Evolutionary conservation across 2,113 vertebrate species (phyloP), one percentile per base, ranked within the genome.

Genomic region (Sebastes fasciatus): DNA sequence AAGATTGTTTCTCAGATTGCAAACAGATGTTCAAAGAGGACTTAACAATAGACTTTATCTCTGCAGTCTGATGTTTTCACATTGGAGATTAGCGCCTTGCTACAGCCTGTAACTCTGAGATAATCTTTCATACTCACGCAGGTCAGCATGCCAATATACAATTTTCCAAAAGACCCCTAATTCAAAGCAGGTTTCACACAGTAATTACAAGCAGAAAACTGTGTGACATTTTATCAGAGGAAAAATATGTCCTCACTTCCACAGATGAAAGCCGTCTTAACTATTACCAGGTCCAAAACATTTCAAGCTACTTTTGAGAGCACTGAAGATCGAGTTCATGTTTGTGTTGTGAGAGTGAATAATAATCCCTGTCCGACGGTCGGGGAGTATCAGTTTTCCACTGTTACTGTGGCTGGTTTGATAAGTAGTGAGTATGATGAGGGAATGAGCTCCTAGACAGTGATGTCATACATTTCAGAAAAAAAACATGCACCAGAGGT

Each of bases 401-500:
- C 63, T 75, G 68, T 43, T 57, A 64, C 48, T 49, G 51, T n/a
- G 52, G 34, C 69, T 13, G 12, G 46, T 60, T 65, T 92, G 86
- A 92, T 89, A 88, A 90, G 81, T 49, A 54, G 11, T 57, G 71
- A 78, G 40, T 11, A 64, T n/a, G 75, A 84, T 80, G 45, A 88
- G 61, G 46, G 64, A 76, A 89, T 48, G 55, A 91, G 77, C 82
- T 88, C 79, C 54, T 19, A 93, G 93, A 92, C 65, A 54, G 69
- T 94, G 90, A 94, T 79, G 90, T 94, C 89, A 95, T 92, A 23
- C 51, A 6, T 92, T 84, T 75, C 1, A 82, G 45, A 77, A 88
- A 34, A 26, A 34, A 88, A 90, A 83, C 70, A 89, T 43, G 54
- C 51, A 77, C 6, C 45, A 52, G 73, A 86, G 58, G 64, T n/a